Evolutionary conservation across 2,888 invertebrate species (phyloP).

Genomic region (Lymantria monacha): DNA sequence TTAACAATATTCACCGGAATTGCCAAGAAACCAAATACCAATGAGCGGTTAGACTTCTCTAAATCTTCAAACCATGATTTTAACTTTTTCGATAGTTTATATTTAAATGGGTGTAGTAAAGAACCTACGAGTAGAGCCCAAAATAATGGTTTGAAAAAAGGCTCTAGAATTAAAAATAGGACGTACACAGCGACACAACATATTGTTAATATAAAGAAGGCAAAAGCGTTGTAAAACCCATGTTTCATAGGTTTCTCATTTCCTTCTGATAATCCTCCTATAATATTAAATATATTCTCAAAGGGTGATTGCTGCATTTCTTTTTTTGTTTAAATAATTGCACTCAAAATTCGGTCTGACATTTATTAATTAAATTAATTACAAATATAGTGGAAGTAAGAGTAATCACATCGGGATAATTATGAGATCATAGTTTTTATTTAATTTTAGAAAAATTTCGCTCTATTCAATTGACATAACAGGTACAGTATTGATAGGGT

Average conservation of each 20-base stretch:
- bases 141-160: constrained; percentile 95
- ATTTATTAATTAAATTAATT: constrained; percentile 12
- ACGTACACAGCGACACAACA: constrained; percentile 88
- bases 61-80: constrained; percentile 90
- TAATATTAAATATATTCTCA: constrained; percentile 86
- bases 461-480: neutral
- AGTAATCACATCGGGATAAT: constrained; percentile 5
- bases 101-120: constrained; percentile 97
- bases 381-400: constrained; percentile 13
- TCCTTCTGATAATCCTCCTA: constrained; percentile 86
- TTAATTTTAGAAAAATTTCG: constrained; percentile 37
- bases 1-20: constrained; percentile 90
- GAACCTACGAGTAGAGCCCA: constrained; percentile 99
- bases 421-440: constrained; percentile 57
- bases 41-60: constrained; percentile 85
- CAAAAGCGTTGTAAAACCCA: constrained; percentile 94
- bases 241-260: constrained; percentile 95
- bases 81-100: constrained; percentile 87
- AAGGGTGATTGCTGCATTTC: constrained; percentile 82
- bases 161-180: constrained; percentile 92
- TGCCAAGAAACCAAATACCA: constrained; percentile 81
- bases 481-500: too few relatives aligned
- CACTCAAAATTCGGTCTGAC: constrained; percentile 2
- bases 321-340: constrained; percentile 12
- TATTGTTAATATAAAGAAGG: constrained; percentile 87